Evolutionary conservation across 2,113 vertebrate species (phyloP).

Genomic region (Hippolais icterina): DNA sequence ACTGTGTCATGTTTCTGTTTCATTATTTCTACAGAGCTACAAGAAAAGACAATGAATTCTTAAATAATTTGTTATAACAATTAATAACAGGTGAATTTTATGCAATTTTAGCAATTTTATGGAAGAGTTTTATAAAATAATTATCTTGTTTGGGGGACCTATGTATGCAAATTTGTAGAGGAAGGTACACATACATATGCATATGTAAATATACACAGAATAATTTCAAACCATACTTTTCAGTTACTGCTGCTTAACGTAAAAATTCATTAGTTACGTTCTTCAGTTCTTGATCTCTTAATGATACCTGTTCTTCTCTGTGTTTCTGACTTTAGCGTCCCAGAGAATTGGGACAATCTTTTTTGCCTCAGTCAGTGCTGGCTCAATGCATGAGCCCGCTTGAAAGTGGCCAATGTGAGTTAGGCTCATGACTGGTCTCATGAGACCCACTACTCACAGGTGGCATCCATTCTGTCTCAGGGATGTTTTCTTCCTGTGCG

Average conservation of each 20-base stretch:
- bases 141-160: neutral
- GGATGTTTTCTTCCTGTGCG: fast-evolving
- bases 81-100: neutral
- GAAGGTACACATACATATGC: neutral
- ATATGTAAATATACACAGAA: neutral
- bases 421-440: neutral
- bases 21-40: neutral
- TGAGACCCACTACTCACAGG: neutral
- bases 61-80: neutral
- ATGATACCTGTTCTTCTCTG: neutral
- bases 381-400: fast-evolving
- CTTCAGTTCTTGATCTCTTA: neutral
- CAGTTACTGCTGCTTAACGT: neutral
- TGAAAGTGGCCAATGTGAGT: neutral
- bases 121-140: neutral
- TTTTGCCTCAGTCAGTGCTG: neutral
- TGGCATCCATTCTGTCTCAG: neutral
- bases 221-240: neutral
- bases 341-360: neutral
- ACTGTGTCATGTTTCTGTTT: neutral
- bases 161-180: neutral
- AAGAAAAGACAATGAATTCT: neutral
- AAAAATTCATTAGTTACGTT: neutral
- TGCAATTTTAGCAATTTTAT: neutral
- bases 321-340: neutral